Conservation (phyloP, 1,140 invertebrate genomes). For the Tetramorium alpestre region DNA sequence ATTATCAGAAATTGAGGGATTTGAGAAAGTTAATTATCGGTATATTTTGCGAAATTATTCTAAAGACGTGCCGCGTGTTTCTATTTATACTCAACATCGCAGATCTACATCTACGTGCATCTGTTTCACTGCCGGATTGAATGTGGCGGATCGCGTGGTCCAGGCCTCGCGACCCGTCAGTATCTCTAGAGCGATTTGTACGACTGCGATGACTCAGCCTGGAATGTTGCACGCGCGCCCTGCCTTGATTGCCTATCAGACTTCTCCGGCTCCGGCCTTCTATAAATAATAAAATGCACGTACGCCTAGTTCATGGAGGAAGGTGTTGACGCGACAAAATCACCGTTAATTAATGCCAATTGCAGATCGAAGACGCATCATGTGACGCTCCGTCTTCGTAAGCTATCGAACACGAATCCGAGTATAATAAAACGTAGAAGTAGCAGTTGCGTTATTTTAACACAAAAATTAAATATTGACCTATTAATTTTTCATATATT, state of each 20-base stretch:
- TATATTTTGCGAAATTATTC: not conserved
- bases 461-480: not conserved
- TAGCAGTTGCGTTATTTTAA: not conserved
- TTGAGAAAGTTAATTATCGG: not conserved
- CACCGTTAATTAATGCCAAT: conserved; percentile 63
- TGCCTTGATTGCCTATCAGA: conserved; percentile 77
- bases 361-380: not conserved
- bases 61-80: not conserved
- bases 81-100: conserved; percentile 2
- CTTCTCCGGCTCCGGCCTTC: conserved; percentile 59
- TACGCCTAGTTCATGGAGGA: not conserved
- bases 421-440: not conserved
- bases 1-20: not conserved
- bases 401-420: not conserved
- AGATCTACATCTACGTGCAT: not conserved
- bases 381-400: not conserved
- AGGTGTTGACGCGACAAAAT: conserved; percentile 58
- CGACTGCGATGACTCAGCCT: conserved; percentile 71
- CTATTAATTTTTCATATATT: not conserved
- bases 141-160: not conserved
- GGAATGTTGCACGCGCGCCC: conserved; percentile 76
- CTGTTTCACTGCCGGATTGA: not conserved
- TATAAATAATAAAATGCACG: conserved; percentile 72
- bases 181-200: conserved; percentile 55
- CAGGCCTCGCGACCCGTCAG: not conserved